Evolutionary conservation across 2,113 vertebrate species (phyloP).

Genomic region (Scomber colias): DNA sequence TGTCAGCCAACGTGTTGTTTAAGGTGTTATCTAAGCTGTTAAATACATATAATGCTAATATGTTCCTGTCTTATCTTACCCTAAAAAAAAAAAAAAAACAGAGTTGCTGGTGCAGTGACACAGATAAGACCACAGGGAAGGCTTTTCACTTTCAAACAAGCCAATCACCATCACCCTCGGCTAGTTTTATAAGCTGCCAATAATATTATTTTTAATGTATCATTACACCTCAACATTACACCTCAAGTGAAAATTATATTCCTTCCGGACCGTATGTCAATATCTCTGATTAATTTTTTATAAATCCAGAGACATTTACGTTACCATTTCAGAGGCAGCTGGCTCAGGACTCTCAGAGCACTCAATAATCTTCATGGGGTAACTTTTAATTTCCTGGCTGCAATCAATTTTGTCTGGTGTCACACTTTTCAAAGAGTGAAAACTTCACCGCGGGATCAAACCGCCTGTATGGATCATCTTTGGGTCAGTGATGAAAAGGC

Average conservation of each 20-base stretch:
- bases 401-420: slow-evolving; percentile 38
- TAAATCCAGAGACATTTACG: neutral
- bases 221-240: neutral
- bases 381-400: slow-evolving; percentile 43
- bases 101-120: too few species aligned
- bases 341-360: slow-evolving; percentile 4
- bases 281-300: neutral
- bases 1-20: too few species aligned
- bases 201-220: neutral
- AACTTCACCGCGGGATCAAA: slow-evolving; percentile 18
- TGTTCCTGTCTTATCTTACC: too few species aligned
- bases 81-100: too few species aligned
- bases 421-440: slow-evolving; percentile 20
- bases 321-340: neutral
- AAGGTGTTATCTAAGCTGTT: too few species aligned
- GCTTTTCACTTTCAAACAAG: too few species aligned
- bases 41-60: too few species aligned
- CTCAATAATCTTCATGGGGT: slow-evolving; percentile 17
- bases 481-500: slow-evolving; percentile 49
- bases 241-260: neutral
- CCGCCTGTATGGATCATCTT: slow-evolving; percentile 2
- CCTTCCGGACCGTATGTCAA: neutral
- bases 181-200: neutral
- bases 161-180: too few species aligned
- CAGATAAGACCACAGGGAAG: too few species aligned